Evolutionary conservation across 2,797 vertebrate species (phyloP), one percentile per base, ranked within the genome.

Genomic region (Kryptopterus vitreolus): DNA sequence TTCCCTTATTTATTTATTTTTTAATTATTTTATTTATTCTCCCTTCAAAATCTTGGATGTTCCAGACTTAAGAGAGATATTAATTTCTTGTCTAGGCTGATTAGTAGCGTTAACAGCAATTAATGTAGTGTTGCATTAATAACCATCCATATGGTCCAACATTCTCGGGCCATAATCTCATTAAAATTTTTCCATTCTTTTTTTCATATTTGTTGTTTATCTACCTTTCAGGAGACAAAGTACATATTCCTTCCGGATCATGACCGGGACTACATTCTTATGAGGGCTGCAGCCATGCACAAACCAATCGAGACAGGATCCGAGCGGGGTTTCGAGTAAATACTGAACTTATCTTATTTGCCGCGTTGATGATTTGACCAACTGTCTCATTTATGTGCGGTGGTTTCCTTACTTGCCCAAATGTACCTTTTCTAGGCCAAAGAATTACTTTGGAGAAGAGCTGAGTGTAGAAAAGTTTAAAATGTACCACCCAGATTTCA

Each of bases 161-260:
- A 59, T 43, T 43, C 31, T 10, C 15, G 0, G 31, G 15, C 5
- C 7, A 48, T 26, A 29, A 26, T 20, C 33, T 38, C 1, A 3
- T 16, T 43, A 53, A 53, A 20, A 9, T 43, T 43, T 43, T 66
- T 24, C 29, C 1, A 1, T 18, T 38, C n/a, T 18, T 15, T 11
- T 26, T 24, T 53, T 12, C 11, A 16, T 80, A 16, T 59, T 63
- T 73, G 7, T 71, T 2, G 20, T 8, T 53, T n/a, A 12, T 59
- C 24, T 72, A 53, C 3, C 55, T 12, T 74, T 22, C 80, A 95
- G 95, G 95, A 95, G 84, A 95, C 94, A 0, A 88, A 88, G 0
- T 96, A 93, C 22, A 10, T 96, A 3, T 94, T 96, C 57, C 87
- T 96, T 75, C 95, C 95, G 0, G 94, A 95, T 76, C 93, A 95